Percentiles rank a stretch among this genome's conserved stretches.
Evolutionary conservation across 1,140 invertebrate genomes (phyloP).

Genomic region (Zaprionus vittiger): DNA sequence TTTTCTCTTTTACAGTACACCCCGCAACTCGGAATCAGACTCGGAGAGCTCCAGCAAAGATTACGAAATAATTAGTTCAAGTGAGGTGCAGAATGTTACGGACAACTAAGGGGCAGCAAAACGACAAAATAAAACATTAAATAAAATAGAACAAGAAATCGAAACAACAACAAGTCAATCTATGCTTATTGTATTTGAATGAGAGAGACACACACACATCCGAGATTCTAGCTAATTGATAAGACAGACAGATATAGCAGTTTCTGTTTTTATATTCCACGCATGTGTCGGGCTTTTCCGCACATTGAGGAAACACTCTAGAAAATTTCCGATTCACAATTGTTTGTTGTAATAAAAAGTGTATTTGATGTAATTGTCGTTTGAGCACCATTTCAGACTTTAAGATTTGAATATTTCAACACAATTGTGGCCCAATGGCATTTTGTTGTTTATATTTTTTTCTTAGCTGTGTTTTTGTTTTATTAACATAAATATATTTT

Average conservation of each 20-base stretch:
- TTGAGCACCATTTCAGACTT: background rate
- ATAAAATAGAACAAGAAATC: conserved; percentile 1
- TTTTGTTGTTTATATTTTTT: background rate
- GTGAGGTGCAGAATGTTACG: conserved; percentile 81
- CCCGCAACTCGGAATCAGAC: conserved; percentile 74
- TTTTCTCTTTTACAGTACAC: conserved; percentile 64
- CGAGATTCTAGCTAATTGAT: conserved; percentile 69
- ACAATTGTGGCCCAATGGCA: conserved; percentile 4
- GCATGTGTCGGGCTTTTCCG: conserved; percentile 45
- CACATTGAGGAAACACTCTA: conserved; percentile 13
- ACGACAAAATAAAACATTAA: conserved; percentile 3
- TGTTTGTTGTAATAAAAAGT: background rate
- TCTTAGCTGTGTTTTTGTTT: conserved; percentile 29
- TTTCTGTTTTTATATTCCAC: conserved; percentile 58
- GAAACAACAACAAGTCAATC: conserved; percentile 29
- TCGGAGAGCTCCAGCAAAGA: conserved; percentile 82
- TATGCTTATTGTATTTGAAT: conserved; percentile 61
- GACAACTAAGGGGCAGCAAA: conserved; percentile 57
- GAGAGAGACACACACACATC: conserved; percentile 42
- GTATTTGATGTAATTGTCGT: background rate
- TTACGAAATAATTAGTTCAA: conserved; percentile 83
- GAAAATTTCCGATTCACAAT: conserved; percentile 6
- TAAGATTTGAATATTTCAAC: background rate
- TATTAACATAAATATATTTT: conserved; percentile 12
- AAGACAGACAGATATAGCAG: conserved; percentile 54